These are phyloP conservation scores for Gadopsis marmoratus DNA, from an alignment of 2,797 vertebrate species.

Conservation along the genomic window DNA sequence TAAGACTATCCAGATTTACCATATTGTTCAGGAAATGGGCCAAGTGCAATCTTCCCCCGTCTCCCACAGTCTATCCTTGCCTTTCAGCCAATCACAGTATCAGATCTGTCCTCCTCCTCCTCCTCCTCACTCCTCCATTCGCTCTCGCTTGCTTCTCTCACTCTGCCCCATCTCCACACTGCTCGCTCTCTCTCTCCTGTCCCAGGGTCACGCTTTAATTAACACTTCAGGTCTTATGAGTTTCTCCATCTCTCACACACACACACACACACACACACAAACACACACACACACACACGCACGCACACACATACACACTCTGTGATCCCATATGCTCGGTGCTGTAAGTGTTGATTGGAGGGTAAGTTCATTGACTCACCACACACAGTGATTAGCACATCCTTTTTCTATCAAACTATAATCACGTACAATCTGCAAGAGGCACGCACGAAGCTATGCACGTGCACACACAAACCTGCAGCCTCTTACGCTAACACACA, in stretches of 20 bases:
- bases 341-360: conserved; percentile 77
- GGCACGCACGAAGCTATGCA: not conserved
- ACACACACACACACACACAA: conserved; percentile 40
- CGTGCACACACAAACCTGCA: conserved; percentile 3
- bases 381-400: conserved; percentile 64
- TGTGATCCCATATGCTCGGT: conserved; percentile 63
- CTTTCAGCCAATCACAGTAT: conserved; percentile 67
- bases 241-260: conserved; percentile 65
- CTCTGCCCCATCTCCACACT: conserved; percentile 7
- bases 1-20: conserved; percentile 41
- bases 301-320: conserved; percentile 26
- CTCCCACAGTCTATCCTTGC: conserved; percentile 42
- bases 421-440: conserved; percentile 40
- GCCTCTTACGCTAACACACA: conserved; percentile 4
- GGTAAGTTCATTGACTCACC: conserved; percentile 61
- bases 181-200: conserved; percentile 58
- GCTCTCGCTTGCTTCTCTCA: conserved; percentile 24
- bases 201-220: conserved; percentile 83
- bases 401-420: conserved; percentile 66
- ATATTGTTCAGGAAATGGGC: conserved; percentile 61
- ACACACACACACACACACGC: conserved; percentile 3
- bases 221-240: conserved; percentile 82
- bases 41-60: conserved; percentile 47
- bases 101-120: conserved; percentile 56
- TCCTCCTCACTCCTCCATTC: conserved; percentile 30